Evolutionary conservation across 2,888 invertebrate genomes (phyloP).

Genomic region (Adelphocoris suturalis): DNA sequence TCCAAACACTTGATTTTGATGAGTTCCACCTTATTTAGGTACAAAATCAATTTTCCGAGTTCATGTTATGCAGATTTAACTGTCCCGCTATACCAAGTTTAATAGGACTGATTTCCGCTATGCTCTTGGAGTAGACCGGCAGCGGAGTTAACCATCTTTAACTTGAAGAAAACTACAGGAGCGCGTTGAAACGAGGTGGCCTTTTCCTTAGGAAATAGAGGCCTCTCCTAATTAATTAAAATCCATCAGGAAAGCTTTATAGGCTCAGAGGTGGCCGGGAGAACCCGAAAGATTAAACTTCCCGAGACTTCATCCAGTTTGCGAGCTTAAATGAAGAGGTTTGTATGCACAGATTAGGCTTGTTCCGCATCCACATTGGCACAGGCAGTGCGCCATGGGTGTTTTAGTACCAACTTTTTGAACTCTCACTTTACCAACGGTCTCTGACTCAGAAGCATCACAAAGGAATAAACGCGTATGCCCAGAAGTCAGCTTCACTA

Average conservation of each 20-base stretch:
- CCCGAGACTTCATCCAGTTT: slow-evolving; percentile 29
- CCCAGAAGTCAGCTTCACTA: not conserved
- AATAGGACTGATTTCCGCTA: not conserved
- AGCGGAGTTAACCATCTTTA: not conserved
- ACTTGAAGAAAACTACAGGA: slow-evolving; percentile 20
- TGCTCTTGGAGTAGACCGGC: not conserved
- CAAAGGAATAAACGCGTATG: not conserved
- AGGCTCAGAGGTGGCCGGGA: slow-evolving; percentile 6
- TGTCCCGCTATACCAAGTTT: too few species aligned
- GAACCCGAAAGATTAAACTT: slow-evolving; percentile 56
- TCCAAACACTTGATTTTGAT: too few species aligned
- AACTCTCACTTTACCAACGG: slow-evolving; percentile 10
- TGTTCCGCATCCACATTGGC: not conserved
- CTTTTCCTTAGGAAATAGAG: not conserved
- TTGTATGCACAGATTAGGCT: slow-evolving; percentile 56
- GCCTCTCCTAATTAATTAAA: slow-evolving; percentile 47
- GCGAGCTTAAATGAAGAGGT: slow-evolving; percentile 45
- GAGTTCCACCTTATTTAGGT: too few species aligned
- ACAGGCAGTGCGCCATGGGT: not conserved
- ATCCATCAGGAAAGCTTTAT: slow-evolving; percentile 49
- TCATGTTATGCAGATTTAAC: too few species aligned
- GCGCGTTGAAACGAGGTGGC: not conserved
- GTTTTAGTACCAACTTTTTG: slow-evolving; percentile 12
- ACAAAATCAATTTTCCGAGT: too few species aligned
- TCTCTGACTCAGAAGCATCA: not conserved